Evolutionary conservation across 2,888 invertebrate genomes (phyloP).

Genomic region (Dromius quadrimaculatus): DNA sequence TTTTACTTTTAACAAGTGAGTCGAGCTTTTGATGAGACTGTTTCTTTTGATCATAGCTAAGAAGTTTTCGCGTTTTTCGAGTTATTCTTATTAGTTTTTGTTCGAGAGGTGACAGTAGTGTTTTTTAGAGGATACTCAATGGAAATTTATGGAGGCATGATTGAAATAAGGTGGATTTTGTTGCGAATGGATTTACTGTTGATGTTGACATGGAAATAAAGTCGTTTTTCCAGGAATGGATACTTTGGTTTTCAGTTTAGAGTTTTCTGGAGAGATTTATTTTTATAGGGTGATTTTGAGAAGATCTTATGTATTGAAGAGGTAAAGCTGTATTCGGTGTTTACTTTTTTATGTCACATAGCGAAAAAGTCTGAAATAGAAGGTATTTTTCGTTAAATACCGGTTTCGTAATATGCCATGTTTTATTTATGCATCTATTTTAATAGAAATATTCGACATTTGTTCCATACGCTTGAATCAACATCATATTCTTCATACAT

Average conservation of each 20-base stretch:
- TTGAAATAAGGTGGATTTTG: constrained; percentile 31
- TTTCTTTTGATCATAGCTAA: constrained; percentile 18
- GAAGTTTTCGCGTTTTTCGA: constrained; percentile 6
- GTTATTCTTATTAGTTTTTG: constrained; percentile 28
- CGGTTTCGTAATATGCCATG: too few relatives aligned
- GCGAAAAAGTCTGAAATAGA: too few relatives aligned
- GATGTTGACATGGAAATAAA: constrained; percentile 26
- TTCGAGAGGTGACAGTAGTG: constrained; percentile 11
- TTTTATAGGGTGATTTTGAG: not conserved
- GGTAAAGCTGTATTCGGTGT: too few relatives aligned
- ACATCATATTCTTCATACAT: too few relatives aligned
- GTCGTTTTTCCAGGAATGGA: constrained; percentile 8
- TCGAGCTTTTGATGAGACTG: not conserved
- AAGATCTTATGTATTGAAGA: too few relatives aligned
- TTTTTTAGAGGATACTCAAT: constrained; percentile 6
- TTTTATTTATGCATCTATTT: too few relatives aligned
- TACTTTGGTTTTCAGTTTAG: constrained; percentile 7
- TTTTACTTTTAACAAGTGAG: constrained; percentile 35
- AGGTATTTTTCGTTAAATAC: too few relatives aligned
- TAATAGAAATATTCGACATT: too few relatives aligned
- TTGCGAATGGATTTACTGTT: not conserved
- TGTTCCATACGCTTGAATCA: too few relatives aligned
- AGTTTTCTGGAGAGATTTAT: not conserved
- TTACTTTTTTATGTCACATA: too few relatives aligned
- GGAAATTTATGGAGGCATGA: constrained; percentile 15